Percentiles rank a stretch among this genome's conserved stretches.
These are phyloP conservation scores for Pipistrellus pygmaeus DNA, from an alignment of 2,797 vertebrate genomes.

Conservation along the genomic window DNA sequence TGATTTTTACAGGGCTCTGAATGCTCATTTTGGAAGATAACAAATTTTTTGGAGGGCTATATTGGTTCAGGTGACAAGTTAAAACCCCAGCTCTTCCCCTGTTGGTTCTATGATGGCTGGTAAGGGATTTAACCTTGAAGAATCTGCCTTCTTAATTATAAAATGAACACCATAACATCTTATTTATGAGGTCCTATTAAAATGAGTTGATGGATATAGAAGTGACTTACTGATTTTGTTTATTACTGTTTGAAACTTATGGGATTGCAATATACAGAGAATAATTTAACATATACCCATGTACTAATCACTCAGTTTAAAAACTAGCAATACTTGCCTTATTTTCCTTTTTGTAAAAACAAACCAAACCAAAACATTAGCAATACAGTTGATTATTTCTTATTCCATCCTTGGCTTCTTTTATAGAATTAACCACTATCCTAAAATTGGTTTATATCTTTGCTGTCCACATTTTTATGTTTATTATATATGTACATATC, in stretches of 20 bases:
- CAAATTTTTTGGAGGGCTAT: not conserved
- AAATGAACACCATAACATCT: not conserved
- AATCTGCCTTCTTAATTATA: not conserved
- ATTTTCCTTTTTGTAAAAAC: not conserved
- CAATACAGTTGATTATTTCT: not conserved
- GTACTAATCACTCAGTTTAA: constrained; percentile 14
- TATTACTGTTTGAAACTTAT: constrained; percentile 23
- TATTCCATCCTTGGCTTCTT: not conserved
- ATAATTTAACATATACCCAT: not conserved
- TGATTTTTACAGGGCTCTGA: constrained; percentile 30
- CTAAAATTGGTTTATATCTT: constrained; percentile 23
- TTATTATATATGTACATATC: not conserved
- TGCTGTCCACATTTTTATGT: not conserved
- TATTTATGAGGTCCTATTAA: not conserved
- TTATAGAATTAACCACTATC: not conserved
- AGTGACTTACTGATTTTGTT: not conserved
- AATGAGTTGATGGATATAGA: not conserved
- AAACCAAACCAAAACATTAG: not conserved
- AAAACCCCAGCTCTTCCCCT: not conserved
- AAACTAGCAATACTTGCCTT: not conserved
- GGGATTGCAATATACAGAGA: constrained; percentile 8
- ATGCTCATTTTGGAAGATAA: constrained; percentile 51
- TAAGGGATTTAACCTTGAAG: constrained; percentile 10
- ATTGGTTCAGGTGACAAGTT: not conserved
- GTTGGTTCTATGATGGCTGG: not conserved